phyloP scores from a whole-genome alignment of 2,888 invertebrate genomes.

The Napeogenes inachia region DNA sequence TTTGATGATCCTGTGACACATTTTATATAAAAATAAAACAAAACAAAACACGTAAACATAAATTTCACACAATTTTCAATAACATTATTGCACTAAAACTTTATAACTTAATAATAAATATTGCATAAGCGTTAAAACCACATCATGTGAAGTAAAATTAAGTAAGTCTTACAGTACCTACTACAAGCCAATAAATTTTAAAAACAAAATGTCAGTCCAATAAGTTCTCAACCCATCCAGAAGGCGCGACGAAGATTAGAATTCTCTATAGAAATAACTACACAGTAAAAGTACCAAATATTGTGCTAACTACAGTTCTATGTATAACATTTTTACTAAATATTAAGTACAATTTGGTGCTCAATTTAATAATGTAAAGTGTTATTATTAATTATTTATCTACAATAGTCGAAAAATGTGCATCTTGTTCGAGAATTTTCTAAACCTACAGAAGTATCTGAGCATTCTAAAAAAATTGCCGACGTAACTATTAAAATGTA shows the following conservation, averaged over 20 bases:
- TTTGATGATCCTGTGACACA: constrained; percentile 47
- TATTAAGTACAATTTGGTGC: constrained; percentile 78
- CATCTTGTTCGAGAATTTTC: constrained; percentile 52
- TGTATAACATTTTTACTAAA: constrained; percentile 71
- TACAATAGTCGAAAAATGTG: constrained; percentile 64
- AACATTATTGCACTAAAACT: constrained; percentile 75
- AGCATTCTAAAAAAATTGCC: constrained; percentile 22
- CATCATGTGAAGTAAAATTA: constrained; percentile 62
- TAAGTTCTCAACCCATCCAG: constrained; percentile 57
- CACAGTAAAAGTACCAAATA: constrained; percentile 47
- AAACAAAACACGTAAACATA: constrained; percentile 70
- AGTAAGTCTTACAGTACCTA: constrained; percentile 56
- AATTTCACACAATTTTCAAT: constrained; percentile 72
- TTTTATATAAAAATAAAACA: constrained; percentile 60
- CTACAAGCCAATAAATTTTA: constrained; percentile 61
- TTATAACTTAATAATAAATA: constrained; percentile 76
- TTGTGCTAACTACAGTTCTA: constrained; percentile 54
- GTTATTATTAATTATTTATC: constrained; percentile 70
- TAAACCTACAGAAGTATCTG: constrained; percentile 42
- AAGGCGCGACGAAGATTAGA: constrained; percentile 51
- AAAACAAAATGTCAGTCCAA: constrained; percentile 68
- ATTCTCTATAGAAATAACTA: constrained; percentile 43
- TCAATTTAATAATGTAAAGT: constrained; percentile 72
- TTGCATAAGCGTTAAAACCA: constrained; percentile 72
- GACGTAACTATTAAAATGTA: no score